A percentile compares a stretch with the other conserved stretches of the same genome.
phyloP scores from a whole-genome alignment of 2,113 vertebrate species.

The Solenodon paradoxus region DNA sequence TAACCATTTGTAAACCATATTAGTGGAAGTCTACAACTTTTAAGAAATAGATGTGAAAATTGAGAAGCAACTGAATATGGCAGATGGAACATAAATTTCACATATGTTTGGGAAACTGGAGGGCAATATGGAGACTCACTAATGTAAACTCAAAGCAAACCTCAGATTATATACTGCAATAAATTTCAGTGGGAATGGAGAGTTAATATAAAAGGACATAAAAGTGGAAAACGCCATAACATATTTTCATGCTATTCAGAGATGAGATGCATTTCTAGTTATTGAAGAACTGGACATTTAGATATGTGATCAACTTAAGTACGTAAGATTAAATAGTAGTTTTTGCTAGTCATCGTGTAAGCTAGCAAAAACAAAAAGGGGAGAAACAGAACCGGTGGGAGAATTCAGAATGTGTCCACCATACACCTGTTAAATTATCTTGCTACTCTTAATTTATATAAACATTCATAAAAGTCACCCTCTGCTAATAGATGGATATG shows the following conservation, averaged over 20 bases:
- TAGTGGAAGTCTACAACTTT: background rate
- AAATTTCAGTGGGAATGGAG: background rate
- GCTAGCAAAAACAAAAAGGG: background rate
- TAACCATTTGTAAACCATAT: background rate
- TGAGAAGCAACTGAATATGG: background rate
- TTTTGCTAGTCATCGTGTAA: background rate
- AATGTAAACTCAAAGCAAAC: background rate
- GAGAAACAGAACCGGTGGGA: background rate
- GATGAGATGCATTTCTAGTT: background rate
- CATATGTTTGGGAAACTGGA: background rate
- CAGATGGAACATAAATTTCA: background rate
- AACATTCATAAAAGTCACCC: background rate
- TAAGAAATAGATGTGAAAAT: constrained; percentile 6
- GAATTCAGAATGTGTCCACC: background rate
- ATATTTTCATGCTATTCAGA: background rate
- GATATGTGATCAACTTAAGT: background rate
- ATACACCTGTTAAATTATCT: background rate
- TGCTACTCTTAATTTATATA: background rate
- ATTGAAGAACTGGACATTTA: constrained; percentile 12
- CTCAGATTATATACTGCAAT: background rate
- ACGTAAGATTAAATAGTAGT: background rate
- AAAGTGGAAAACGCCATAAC: background rate
- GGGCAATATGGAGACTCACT: background rate
- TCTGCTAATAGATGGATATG: background rate
- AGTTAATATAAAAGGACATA: background rate